Percentiles rank a stretch among this genome's conserved stretches.
Conservation (phyloP, 1,140 invertebrate genomes). For the Schlechtendalia chinensis region DNA sequence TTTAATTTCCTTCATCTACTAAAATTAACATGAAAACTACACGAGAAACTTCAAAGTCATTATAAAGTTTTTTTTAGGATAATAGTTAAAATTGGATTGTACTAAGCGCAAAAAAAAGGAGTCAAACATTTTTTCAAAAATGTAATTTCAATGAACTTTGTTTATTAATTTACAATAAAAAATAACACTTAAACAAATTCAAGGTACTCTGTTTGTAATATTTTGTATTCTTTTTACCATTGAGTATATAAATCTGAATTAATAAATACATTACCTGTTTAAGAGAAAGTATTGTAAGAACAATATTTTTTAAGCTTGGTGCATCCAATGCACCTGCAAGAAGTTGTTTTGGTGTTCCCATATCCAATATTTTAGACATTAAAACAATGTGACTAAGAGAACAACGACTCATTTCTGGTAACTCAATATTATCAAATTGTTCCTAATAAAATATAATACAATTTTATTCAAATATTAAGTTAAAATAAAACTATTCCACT, state of each 20-base stretch:
- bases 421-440: not conserved
- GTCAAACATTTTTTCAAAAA: too few relatives aligned
- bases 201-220: too few relatives aligned
- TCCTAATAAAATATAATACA: not conserved
- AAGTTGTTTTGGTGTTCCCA: slow-evolving; percentile 79
- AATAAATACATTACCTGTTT: slow-evolving; percentile 86
- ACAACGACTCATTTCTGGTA: slow-evolving; percentile 76
- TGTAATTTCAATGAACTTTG: too few relatives aligned
- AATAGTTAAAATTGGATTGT: too few relatives aligned
- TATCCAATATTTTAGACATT: slow-evolving; percentile 76
- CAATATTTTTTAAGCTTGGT: slow-evolving; percentile 79
- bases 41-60: too few relatives aligned
- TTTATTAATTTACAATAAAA: too few relatives aligned
- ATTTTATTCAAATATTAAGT: not conserved
- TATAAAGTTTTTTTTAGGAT: too few relatives aligned
- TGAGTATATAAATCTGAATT: too few relatives aligned
- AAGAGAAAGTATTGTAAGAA: slow-evolving; percentile 74
- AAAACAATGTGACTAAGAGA: slow-evolving; percentile 84
- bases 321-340: slow-evolving; percentile 83
- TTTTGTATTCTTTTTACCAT: too few relatives aligned
- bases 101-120: too few relatives aligned
- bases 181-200: too few relatives aligned
- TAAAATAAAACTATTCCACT: not conserved
- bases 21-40: too few relatives aligned
- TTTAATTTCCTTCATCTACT: not conserved